Conservation (phyloP, 53 echinoderm and acorn worm species). For the Holothuria leucospilota region DNA sequence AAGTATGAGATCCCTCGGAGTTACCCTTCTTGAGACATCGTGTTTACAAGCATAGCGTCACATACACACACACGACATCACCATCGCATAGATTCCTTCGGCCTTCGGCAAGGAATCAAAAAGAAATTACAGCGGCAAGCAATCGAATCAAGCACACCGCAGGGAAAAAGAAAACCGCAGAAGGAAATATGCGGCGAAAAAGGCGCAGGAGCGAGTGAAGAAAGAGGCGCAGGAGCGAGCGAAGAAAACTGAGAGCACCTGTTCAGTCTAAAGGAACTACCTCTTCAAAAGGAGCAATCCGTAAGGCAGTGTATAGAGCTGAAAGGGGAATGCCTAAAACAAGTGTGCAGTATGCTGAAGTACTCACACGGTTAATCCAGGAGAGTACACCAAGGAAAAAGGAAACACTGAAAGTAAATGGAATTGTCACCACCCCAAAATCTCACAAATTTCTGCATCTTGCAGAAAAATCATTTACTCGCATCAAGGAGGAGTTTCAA, state of each 20-base stretch:
- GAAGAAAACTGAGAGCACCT: no score
- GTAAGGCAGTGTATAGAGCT: slow-evolving; percentile 40
- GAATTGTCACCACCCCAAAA: slow-evolving; percentile 4
- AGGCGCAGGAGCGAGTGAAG: not conserved
- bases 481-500: no score
- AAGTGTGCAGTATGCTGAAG: slow-evolving; percentile 48
- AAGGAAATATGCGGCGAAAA: slow-evolving; percentile 47
- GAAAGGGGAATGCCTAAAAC: slow-evolving; percentile 55
- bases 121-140: slow-evolving; percentile 42
- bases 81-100: no score
- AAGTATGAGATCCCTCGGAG: no score
- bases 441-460: not conserved
- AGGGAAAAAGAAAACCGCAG: slow-evolving; percentile 63
- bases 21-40: no score
- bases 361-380: slow-evolving; percentile 41
- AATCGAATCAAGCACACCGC: slow-evolving; percentile 53
- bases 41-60: no score
- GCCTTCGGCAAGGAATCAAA: no score
- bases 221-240: no score
- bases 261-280: not conserved
- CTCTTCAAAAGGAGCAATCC: slow-evolving; percentile 11
- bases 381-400: slow-evolving; percentile 39
- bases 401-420: not conserved
- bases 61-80: no score
- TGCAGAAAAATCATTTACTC: not conserved